A percentile compares a stretch with the other conserved stretches of the same genome.
These are phyloP conservation scores for Callyntrura sp. DNA, from an alignment of 2,888 invertebrate genomes.

Conservation along the genomic window DNA sequence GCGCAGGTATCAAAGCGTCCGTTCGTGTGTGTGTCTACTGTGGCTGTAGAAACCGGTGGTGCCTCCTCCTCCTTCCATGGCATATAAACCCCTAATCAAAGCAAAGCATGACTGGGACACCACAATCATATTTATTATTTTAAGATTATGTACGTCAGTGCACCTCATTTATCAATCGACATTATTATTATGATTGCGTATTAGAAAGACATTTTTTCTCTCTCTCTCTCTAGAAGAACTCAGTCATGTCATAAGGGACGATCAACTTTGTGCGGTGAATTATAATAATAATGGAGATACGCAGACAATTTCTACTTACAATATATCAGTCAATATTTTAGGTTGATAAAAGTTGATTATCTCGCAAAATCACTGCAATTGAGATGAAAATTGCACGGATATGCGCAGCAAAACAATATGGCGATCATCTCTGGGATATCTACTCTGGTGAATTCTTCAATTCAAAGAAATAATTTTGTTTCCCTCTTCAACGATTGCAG, in stretches of 20 bases:
- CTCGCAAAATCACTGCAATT: constrained; percentile 40
- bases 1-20: constrained; percentile 18
- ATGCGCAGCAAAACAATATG: neutral
- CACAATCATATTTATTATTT: constrained; percentile 4
- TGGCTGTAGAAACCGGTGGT: constrained; percentile 46
- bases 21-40: constrained; percentile 7
- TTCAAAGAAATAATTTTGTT: constrained; percentile 44
- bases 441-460: constrained; percentile 40
- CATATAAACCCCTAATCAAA: constrained; percentile 37
- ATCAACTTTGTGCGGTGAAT: constrained; percentile 8
- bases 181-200: constrained; percentile 16
- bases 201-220: constrained; percentile 20
- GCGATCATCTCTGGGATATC: constrained; percentile 56
- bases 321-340: constrained; percentile 49
- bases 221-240: neutral
- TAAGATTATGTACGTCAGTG: constrained; percentile 39
- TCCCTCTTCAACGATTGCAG: neutral
- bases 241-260: neutral
- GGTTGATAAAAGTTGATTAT: constrained; percentile 34
- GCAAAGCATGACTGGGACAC: constrained; percentile 27
- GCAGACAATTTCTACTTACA: constrained; percentile 41
- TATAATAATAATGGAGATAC: constrained; percentile 25
- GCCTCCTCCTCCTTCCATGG: constrained; percentile 46
- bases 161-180: constrained; percentile 39
- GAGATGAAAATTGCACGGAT: constrained; percentile 51